Conservation (phyloP, 2,797 vertebrate genomes). For the Sebastes nivosus region DNA sequence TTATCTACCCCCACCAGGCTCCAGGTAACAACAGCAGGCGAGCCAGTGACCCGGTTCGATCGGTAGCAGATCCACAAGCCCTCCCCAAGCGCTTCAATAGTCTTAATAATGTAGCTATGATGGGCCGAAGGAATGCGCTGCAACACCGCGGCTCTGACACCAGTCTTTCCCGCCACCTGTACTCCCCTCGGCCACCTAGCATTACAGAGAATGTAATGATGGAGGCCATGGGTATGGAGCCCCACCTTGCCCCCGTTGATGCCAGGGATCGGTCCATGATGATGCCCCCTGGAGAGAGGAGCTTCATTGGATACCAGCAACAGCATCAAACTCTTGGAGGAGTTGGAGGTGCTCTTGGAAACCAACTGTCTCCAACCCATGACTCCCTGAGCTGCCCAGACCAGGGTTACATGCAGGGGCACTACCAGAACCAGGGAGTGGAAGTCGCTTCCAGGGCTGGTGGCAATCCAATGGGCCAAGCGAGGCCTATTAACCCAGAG, state of each 20-base stretch:
- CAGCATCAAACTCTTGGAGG: slow-evolving; percentile 73
- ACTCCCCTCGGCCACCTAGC: slow-evolving; percentile 92
- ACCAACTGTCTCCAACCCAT: slow-evolving; percentile 79
- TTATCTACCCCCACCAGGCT: slow-evolving; percentile 82
- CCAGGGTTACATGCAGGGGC: slow-evolving; percentile 77
- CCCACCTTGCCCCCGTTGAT: slow-evolving; percentile 70
- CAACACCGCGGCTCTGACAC: slow-evolving; percentile 86
- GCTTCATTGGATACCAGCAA: slow-evolving; percentile 85
- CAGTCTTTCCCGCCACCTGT: slow-evolving; percentile 84
- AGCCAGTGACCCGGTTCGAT: slow-evolving; percentile 82
- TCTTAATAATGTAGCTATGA: slow-evolving; percentile 83
- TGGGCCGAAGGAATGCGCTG: slow-evolving; percentile 80
- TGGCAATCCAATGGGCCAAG: slow-evolving; percentile 63
- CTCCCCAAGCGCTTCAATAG: slow-evolving; percentile 84
- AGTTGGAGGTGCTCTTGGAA: slow-evolving; percentile 61
- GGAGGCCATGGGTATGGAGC: slow-evolving; percentile 86
- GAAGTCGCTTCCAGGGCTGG: slow-evolving; percentile 53
- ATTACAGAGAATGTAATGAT: slow-evolving; percentile 94
- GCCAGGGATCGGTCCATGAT: slow-evolving; percentile 77
- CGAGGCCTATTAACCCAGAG: slow-evolving; percentile 67
- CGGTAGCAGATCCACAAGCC: slow-evolving; percentile 75
- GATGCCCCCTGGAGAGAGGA: slow-evolving; percentile 78
- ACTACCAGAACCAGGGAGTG: slow-evolving; percentile 73
- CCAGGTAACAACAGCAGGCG: slow-evolving; percentile 81
- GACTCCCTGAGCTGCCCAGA: slow-evolving; percentile 81